Conservation (phyloP, 2,797 vertebrate species). For the Semotilus atromaculatus region DNA sequence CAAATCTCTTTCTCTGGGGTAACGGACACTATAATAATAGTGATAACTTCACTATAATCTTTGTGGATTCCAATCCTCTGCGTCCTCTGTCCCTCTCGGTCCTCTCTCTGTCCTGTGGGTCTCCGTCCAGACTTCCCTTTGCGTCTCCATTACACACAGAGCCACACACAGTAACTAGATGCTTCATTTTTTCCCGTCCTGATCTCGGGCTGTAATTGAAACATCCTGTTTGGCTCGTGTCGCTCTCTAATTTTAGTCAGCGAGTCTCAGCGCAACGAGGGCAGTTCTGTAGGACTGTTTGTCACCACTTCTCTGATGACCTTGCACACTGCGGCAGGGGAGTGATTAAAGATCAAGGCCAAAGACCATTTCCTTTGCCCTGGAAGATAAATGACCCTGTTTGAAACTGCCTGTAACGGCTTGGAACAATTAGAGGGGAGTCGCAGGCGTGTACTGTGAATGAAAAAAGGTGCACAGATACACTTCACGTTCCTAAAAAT, state of each 20-base stretch:
- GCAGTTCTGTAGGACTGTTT: slow-evolving; percentile 58
- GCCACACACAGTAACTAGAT: slow-evolving; percentile 31
- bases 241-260: slow-evolving; percentile 50
- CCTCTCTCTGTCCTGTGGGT: not conserved
- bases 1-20: not conserved
- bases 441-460: slow-evolving; percentile 63
- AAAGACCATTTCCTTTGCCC: slow-evolving; percentile 77
- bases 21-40: too few species aligned
- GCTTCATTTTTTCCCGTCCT: slow-evolving; percentile 24
- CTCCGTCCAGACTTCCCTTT: slow-evolving; percentile 9
- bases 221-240: slow-evolving; percentile 43
- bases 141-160: slow-evolving; percentile 28
- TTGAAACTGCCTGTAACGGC: slow-evolving; percentile 77
- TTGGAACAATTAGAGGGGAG: slow-evolving; percentile 78
- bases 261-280: not conserved
- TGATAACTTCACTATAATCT: slow-evolving; percentile 3
- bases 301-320: slow-evolving; percentile 74
- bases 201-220: slow-evolving; percentile 52
- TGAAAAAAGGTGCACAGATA: slow-evolving; percentile 52
- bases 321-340: slow-evolving; percentile 75
- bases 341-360: slow-evolving; percentile 81
- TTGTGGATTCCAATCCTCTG: not conserved
- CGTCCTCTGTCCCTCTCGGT: not conserved
- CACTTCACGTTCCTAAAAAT: slow-evolving; percentile 16
- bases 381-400: slow-evolving; percentile 80